Conservation (phyloP, 1,140 invertebrate genomes). For the Trichonephila clavipes region DNA sequence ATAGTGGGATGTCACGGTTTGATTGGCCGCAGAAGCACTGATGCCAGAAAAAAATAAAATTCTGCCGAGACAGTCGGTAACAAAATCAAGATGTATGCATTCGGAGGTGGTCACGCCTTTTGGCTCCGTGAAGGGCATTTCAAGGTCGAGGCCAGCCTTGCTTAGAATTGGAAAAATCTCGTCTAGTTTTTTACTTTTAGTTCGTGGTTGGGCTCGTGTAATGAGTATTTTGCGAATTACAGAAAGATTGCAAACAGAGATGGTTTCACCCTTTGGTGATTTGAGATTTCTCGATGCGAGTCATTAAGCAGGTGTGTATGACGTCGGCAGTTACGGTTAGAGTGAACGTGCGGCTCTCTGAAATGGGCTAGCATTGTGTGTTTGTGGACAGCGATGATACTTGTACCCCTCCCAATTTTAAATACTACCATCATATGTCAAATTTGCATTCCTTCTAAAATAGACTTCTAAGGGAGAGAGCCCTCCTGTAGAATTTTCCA, state of each 20-base stretch:
- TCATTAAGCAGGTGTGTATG: background rate
- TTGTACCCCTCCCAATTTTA: no score
- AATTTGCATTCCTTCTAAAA: no score
- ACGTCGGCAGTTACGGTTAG: background rate
- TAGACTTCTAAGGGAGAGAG: no score
- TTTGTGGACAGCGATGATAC: no score
- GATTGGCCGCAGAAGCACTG: conserved; percentile 1
- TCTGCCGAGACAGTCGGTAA: conserved; percentile 8
- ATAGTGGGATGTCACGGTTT: conserved; percentile 35
- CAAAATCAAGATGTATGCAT: conserved; percentile 5
- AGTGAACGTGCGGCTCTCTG: background rate
- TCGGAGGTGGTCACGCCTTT: conserved; percentile 40
- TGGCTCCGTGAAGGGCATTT: conserved; percentile 42
- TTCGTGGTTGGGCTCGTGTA: background rate
- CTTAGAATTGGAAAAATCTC: background rate
- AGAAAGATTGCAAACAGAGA: conserved; percentile 18
- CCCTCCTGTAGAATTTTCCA: no score
- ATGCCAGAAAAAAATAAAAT: conserved; percentile 1
- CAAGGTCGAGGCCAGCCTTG: conserved; percentile 17
- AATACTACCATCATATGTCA: no score
- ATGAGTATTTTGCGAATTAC: background rate
- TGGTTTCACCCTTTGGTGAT: conserved; percentile 3
- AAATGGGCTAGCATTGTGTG: no score
- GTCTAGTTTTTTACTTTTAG: background rate
- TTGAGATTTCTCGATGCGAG: conserved; percentile 2